Percentiles rank a stretch among this genome's conserved stretches.
phyloP scores from a whole-genome alignment of 2,797 vertebrate genomes.

The Rhinophrynus dorsalis region DNA sequence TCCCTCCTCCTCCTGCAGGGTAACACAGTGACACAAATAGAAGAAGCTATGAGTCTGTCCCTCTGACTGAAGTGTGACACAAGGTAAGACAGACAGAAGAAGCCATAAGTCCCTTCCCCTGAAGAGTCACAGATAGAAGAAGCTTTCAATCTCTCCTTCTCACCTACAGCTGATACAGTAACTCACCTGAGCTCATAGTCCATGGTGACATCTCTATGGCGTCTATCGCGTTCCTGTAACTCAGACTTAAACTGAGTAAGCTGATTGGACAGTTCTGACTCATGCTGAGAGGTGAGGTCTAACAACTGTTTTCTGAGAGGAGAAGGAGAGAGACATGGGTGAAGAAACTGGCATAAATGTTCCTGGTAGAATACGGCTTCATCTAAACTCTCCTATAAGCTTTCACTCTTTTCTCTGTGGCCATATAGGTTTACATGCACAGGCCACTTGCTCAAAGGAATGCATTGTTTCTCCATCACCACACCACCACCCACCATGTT shows the following conservation, averaged over 20 bases:
- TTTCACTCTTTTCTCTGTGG: no score
- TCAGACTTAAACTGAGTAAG: constrained; percentile 66
- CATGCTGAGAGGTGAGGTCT: constrained; percentile 67
- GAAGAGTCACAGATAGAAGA: background rate
- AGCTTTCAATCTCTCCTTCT: background rate
- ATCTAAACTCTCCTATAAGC: no score
- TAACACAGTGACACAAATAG: no score
- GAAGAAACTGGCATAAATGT: background rate
- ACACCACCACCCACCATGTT: background rate
- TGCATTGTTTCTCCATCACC: no score
- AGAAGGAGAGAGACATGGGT: background rate
- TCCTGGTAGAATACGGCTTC: no score
- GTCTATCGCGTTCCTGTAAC: constrained; percentile 64
- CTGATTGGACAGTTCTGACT: constrained; percentile 66
- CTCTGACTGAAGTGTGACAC: no score
- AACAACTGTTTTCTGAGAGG: constrained; percentile 68
- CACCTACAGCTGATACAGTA: background rate
- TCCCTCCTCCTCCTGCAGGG: no score
- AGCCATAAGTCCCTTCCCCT: background rate
- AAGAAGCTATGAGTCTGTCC: no score
- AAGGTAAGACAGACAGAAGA: no score
- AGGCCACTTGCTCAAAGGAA: no score
- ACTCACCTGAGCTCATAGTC: constrained; percentile 66
- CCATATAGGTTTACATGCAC: no score
- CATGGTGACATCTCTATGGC: constrained; percentile 61